Conservation (phyloP, 2,113 vertebrate genomes). For the Semnornis frantzii region DNA sequence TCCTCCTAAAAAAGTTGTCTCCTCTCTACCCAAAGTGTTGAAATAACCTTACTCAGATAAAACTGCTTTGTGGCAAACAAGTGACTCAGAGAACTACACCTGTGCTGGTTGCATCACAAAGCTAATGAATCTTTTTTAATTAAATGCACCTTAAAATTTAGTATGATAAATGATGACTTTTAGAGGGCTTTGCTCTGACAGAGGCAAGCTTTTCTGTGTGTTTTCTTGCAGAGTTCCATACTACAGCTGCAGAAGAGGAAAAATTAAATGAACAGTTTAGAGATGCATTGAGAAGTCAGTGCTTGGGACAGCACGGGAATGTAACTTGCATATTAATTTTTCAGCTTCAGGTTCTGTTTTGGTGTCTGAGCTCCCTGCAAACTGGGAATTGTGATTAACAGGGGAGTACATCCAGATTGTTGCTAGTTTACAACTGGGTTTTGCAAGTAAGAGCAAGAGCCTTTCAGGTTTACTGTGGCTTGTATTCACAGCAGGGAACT, state of each 20-base stretch:
- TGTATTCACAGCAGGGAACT: background rate
- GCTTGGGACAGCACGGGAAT: background rate
- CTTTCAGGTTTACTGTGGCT: background rate
- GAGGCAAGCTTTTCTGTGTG: background rate
- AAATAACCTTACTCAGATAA: background rate
- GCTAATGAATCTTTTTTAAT: background rate
- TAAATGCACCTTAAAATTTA: background rate
- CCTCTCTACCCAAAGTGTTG: background rate
- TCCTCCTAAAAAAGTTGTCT: background rate
- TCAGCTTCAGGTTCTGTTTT: background rate
- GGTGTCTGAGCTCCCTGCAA: background rate
- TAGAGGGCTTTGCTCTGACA: background rate
- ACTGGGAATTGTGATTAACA: background rate
- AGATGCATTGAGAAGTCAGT: background rate
- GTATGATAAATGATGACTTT: background rate
- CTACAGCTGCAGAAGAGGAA: background rate
- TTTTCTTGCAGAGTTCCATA: background rate
- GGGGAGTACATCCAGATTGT: background rate
- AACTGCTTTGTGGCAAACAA: background rate
- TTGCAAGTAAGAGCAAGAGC: background rate
- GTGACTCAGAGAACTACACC: constrained; percentile 8
- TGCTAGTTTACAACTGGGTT: background rate
- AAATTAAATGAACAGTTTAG: background rate
- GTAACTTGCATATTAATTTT: background rate
- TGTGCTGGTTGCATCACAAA: background rate